Evolutionary conservation across 2,888 invertebrate genomes (phyloP), one percentile per base, ranked within the genome.

Genomic region (Seladonia tumulorum): DNA sequence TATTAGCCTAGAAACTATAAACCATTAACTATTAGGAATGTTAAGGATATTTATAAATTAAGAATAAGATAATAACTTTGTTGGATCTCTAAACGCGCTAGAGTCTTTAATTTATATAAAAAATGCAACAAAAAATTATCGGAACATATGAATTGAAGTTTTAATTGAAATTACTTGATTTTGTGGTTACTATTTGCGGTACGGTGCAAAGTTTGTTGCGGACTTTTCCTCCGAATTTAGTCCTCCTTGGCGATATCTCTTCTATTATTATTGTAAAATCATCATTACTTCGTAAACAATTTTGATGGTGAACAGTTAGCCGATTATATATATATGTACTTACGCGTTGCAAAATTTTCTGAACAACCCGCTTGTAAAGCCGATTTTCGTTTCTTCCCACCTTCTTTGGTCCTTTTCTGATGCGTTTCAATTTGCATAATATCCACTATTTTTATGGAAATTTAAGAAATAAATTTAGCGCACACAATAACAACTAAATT

Each of bases 121-220:
- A 39, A 16, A 66, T 18, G 39, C 8, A 18, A 22, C 39, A 39
- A 39, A 10, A 18, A 18, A 66, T 66, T 66, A 7, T 66, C 8
- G 35, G 16, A 66, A 39, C 42, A 22, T n/a, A 7, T 73, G 16
- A 57, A 35, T 72, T 63, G 2, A 53, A 53, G 12, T 82, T 25
- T 25, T 25, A 22, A 25, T 79, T 60, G 3, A 14, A 25, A 25
- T 88, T 91, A 93, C 93, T 92, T 81, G 92, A 87, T 81, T 82
- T 91, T 25, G 88, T 82, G 42, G 86, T 78, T n/a, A 79, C 72
- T 12, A 88, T 87, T 66, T 90, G 88, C 57, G 85, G 88, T 14
- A 91, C 91, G 22, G 89, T 88, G 60, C 79, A 90, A 39, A 93
- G 79, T 73, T 92, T 94, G 68, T 84, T 92, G 25, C 92, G 91